phyloP scores from a whole-genome alignment of 2,797 vertebrate genomes.

The Hippopotamyrus pictus region DNA sequence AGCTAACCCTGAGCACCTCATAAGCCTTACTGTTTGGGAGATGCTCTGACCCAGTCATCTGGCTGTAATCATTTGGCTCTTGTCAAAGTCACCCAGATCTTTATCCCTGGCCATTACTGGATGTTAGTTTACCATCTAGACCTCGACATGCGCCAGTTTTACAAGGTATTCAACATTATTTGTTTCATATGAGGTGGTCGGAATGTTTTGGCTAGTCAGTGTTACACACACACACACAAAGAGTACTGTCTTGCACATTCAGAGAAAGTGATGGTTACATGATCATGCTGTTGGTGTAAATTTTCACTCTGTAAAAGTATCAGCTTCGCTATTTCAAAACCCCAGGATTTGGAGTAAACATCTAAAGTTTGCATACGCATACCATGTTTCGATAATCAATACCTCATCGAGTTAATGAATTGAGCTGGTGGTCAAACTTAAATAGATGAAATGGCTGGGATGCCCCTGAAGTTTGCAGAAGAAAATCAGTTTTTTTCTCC shows the following conservation, averaged over 20 bases:
- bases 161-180: neutral
- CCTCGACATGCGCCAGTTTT: neutral
- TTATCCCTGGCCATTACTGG: neutral
- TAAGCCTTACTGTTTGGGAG: neutral
- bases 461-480: neutral
- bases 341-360: neutral
- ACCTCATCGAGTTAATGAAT: neutral
- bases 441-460: neutral
- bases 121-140: neutral
- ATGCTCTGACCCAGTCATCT: neutral
- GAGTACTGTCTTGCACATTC: neutral
- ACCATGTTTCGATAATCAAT: neutral
- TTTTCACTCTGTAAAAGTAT: neutral
- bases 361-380: neutral
- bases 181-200: neutral
- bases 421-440: neutral
- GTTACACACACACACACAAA: neutral
- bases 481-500: neutral
- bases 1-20: neutral
- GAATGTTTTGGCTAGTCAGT: neutral
- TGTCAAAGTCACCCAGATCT: neutral
- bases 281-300: neutral
- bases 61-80: neutral
- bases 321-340: neutral
- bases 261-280: neutral